Conservation (phyloP, 2,113 vertebrate species). For the Pygoscelis adeliae region DNA sequence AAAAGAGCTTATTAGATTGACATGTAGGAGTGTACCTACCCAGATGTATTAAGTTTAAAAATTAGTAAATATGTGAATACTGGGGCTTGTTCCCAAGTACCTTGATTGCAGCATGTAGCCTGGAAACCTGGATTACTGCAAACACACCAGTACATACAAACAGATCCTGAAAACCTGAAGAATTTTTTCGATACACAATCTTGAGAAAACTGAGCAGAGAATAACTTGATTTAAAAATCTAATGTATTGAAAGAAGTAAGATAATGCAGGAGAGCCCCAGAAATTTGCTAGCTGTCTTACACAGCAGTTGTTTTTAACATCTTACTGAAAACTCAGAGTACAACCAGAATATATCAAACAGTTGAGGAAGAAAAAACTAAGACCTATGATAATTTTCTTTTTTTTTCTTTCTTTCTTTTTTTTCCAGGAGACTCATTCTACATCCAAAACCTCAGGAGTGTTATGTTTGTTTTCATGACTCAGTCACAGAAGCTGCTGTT, state of each 20-base stretch:
- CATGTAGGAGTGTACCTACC: neutral
- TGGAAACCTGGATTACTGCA: neutral
- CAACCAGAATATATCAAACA: neutral
- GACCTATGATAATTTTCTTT: neutral
- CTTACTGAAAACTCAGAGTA: neutral
- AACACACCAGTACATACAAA: neutral
- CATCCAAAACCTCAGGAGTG: conserved; percentile 93
- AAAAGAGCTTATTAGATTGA: neutral
- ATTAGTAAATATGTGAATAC: neutral
- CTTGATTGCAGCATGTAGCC: neutral
- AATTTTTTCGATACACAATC: neutral
- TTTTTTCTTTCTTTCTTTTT: neutral
- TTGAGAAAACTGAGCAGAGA: neutral
- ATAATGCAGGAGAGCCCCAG: neutral
- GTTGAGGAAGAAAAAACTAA: neutral
- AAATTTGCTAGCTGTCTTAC: neutral
- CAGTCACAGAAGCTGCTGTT: conserved; percentile 88
- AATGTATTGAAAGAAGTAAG: neutral
- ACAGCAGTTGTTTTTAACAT: neutral
- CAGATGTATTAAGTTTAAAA: neutral
- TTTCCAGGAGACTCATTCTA: conserved; percentile 86
- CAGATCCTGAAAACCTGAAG: neutral
- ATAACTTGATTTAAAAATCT: neutral
- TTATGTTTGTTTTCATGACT: conserved; percentile 97
- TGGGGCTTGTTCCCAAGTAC: neutral